Base-by-base conservation (phyloP, 2,797 vertebrate genomes). In the Craterocephalus amniculus region DNA sequence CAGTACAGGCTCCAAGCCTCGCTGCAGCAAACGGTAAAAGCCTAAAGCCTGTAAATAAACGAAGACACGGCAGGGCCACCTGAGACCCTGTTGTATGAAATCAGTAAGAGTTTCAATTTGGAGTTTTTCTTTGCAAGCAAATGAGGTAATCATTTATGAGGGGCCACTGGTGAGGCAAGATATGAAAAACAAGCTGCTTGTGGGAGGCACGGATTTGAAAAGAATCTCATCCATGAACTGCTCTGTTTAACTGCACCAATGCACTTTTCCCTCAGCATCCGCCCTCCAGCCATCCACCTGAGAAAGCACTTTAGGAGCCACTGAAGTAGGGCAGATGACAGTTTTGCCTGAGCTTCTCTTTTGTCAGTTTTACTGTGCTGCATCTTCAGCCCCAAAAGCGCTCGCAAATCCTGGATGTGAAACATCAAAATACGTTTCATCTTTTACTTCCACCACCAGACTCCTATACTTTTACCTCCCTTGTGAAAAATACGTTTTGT, bases 81-180 rank as follows among this genome's bases (percentile, higher is more conserved):
- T 87, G 86, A 88, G 88, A 79, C 87, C 76, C 79, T 32, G 69
- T 63, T 78, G 67, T 79, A 70, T 86, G 68, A 77, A 90, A 89
- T 89, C 76, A 85, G 73, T 34, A 27, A 56, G 69, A 65, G 38
- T 82, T 87, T 91, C 83, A 89, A 89, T 87, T 85, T 83, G 55
- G 49, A 69, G 72, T 38, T 80, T 79, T 70, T 74, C 71, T 70
- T 70, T 71, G 63, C 58, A 74, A 72, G 61, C 74, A 77, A 85
- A 83, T 74, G 57, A 83, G 64, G 67, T 76, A 78, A 88, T 91
- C 78, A 82, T 88, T 67, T 69, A 52, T 60, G 86, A 85, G 75
- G 58, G 64, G 74, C 51, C 64, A 70, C 63, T 43, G 26, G 67
- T 70, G 78, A 83, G 81, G 66, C 18, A n/a, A 70, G 63, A 70